phyloP scores from a whole-genome alignment of 53 echinoderm and acorn worm genomes.

The Echinarachnius parma region DNA sequence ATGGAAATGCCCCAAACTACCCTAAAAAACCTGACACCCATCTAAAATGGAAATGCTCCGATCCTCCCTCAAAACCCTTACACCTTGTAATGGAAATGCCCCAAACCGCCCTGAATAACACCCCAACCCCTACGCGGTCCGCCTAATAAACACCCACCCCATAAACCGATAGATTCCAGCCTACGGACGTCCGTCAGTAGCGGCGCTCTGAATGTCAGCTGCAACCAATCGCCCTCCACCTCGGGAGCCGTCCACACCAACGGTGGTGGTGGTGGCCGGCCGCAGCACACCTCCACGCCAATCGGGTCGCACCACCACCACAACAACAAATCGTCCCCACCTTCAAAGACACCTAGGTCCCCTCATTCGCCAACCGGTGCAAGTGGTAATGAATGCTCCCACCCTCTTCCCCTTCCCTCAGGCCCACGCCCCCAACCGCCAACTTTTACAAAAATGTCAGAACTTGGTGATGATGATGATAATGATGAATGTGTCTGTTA shows the following conservation, averaged over 20 bases:
- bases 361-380: constrained; percentile 7
- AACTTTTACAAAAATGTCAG: too few relatives aligned
- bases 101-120: neutral
- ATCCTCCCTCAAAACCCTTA: too few relatives aligned
- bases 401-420: too few relatives aligned
- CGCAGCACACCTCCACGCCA: constrained; percentile 36
- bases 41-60: too few relatives aligned
- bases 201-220: constrained; percentile 34
- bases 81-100: neutral
- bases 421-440: too few relatives aligned
- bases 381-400: constrained; percentile 24
- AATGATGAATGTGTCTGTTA: too few relatives aligned
- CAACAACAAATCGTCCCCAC: constrained; percentile 26
- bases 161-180: neutral
- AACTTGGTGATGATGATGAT: too few relatives aligned
- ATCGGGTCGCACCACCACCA: constrained; percentile 7
- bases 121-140: neutral
- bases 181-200: constrained; percentile 23
- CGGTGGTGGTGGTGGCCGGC: neutral
- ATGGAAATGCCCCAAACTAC: neutral
- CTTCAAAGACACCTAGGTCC: constrained; percentile 31
- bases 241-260: neutral
- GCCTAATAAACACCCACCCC: neutral
- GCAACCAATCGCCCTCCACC: constrained; percentile 34
- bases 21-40: neutral